Evolutionary conservation across 1,140 invertebrate species (phyloP), one percentile per base, ranked within the genome.

Genomic region (Drosophila erecta): DNA sequence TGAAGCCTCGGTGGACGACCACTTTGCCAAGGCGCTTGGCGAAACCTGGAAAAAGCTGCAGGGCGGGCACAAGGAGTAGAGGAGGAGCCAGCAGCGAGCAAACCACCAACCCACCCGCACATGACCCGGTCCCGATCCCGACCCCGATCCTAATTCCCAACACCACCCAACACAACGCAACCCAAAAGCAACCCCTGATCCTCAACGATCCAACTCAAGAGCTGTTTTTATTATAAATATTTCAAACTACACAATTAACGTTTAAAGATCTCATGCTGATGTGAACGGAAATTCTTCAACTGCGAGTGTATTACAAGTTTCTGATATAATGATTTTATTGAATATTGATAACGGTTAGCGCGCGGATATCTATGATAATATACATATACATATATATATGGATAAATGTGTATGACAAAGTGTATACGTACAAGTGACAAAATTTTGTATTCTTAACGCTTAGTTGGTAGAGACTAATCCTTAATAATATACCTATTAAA

Each of bases 21-120:
- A 99, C 90, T 99, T 99, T 93, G 97, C 97, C 12, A 98, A 99
- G 94, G 98, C 98, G 2, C 93, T 99, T 5, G 98, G 98, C 1
- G 97, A 98, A 67, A 98, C 97, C 0, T 99, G 98, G 98, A 94
- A 95, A 61, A 96, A 97, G 92, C 94, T 99, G 72, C 95, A 96
- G 90, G 94, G 94, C 40, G 95, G 94, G 35, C 93, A 93, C 43
- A 91, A 91, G 64, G 81, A 67, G 14, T 69, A 76, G 38, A 12
- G 17, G 8, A 7, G 12, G 43, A 4, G 10, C 7, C 11, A 46
- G 22, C 11, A 46, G 22, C 4, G 14, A 12, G 22, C 11, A 11
- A 22, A 47, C 6, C 17, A 38, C 37, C 37, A 12, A 38, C 43
- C 37, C 35, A 17, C 12, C 33, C 10, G 15, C 14, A 27, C 15